Base-by-base conservation (phyloP, 2,797 vertebrate genomes). In the Cygnus olor region DNA sequence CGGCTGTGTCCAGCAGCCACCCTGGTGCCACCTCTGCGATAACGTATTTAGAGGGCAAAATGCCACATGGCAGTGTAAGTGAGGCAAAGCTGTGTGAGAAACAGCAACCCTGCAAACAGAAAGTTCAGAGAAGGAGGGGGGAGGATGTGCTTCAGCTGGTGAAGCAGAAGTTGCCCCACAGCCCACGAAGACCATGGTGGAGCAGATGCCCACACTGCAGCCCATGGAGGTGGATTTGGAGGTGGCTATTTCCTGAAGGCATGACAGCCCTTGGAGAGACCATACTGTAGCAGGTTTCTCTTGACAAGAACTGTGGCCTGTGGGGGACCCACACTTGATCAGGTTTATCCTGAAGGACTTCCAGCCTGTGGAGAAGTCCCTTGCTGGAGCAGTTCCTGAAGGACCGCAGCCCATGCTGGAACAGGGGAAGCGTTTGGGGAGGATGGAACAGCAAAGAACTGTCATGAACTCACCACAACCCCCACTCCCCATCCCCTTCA, bases 31-130 rank as follows among this genome's bases (percentile, higher is more conserved):
- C 28, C 57, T 22, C 30, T 8, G 64, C 34, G 53, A 28, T 49
- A 63, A 76, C 44, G 32, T 1, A 9, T 30, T 54, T 8, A 68
- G 68, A 45, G 34, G 49, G 4, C 21, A 73, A 64, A 89, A 72
- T 0, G 4, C 15, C 56, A 28, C 70, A 15, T 1, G 9, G 49
- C 32, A 64, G 3, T 5, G 28, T 0, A 4, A 60, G 18, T 12
- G 27, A 74, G 72, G 63, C 49, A n/a, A 76, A 60, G 0, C 34
- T 17, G 27, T 1, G 32, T 72, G 60, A 54, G 30, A 58, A 68
- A 57, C 20, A 34, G 19, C 32, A 44, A 25, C 32, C 6, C 49
- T 34, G 76, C 49, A 42, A 32, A 28, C 24, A 13, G 36, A 32
- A 34, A 65, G 24, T 19, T 19, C 11, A 18, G 24, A 17, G 19